Evolutionary conservation across 2,888 invertebrate genomes (phyloP).

Genomic region (Cheilosia scutellata): DNA sequence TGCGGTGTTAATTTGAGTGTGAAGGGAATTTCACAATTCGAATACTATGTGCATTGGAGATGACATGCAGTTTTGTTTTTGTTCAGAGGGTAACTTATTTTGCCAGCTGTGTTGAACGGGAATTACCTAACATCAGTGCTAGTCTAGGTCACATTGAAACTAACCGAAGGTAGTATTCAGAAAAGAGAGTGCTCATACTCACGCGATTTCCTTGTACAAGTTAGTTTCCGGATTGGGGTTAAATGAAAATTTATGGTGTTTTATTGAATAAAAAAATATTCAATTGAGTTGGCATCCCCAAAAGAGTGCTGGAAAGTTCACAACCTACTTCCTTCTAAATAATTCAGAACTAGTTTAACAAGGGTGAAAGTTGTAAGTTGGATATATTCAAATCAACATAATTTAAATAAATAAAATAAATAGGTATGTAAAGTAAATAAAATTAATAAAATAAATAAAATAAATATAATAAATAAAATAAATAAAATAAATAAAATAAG

Average conservation of each 20-base stretch:
- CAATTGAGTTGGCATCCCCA: neutral
- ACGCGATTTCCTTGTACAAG: conserved; percentile 30
- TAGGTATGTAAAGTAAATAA: no score
- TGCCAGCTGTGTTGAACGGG: conserved; percentile 35
- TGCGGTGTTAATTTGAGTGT: conserved; percentile 72
- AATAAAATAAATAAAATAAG: neutral
- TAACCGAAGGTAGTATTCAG: conserved; percentile 10
- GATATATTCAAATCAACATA: neutral
- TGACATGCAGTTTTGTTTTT: conserved; percentile 8
- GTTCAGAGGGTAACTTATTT: conserved; percentile 37
- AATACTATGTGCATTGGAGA: conserved; percentile 7
- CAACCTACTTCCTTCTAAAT: no score
- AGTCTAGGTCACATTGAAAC: conserved; percentile 33
- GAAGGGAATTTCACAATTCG: conserved; percentile 66
- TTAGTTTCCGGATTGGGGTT: conserved; percentile 17
- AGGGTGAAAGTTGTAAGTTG: no score
- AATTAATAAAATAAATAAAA: neutral
- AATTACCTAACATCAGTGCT: conserved; percentile 54
- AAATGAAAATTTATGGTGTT: conserved; percentile 2
- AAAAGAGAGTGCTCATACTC: conserved; percentile 15
- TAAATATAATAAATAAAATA: neutral
- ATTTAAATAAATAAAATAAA: neutral
- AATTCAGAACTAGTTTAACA: no score
- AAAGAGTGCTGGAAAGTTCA: no score
- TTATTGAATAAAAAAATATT: neutral